Conservation (phyloP, 2,888 invertebrate genomes). For the Proisotoma minuta region DNA sequence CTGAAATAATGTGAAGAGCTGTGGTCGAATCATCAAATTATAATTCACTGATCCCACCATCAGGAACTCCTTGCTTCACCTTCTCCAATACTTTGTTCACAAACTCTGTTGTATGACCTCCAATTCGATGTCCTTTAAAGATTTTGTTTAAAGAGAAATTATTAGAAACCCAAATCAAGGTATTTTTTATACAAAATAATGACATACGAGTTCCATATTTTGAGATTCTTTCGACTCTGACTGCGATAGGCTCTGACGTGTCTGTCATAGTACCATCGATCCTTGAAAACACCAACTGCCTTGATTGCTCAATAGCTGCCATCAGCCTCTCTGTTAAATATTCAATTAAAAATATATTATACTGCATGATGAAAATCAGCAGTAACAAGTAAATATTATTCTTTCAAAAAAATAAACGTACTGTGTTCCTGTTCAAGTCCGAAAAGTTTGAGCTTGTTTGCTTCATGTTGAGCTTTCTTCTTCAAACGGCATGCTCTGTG, state of each 20-base stretch:
- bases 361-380: not conserved
- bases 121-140: slow-evolving; percentile 74
- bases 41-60: slow-evolving; percentile 72
- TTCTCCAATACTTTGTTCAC: slow-evolving; percentile 88
- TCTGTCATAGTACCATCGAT: slow-evolving; percentile 57
- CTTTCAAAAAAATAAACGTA: slow-evolving; percentile 56
- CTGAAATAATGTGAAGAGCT: too few species aligned
- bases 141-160: not conserved
- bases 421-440: slow-evolving; percentile 93
- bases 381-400: not conserved
- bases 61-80: slow-evolving; percentile 71
- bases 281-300: slow-evolving; percentile 67
- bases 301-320: slow-evolving; percentile 70
- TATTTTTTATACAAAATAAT: slow-evolving; percentile 9
- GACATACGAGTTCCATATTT: slow-evolving; percentile 68
- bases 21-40: too few species aligned
- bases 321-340: slow-evolving; percentile 64
- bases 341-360: slow-evolving; percentile 25
- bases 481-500: slow-evolving; percentile 86
- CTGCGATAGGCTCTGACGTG: slow-evolving; percentile 61
- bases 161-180: not conserved
- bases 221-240: slow-evolving; percentile 66
- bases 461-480: slow-evolving; percentile 98
- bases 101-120: slow-evolving; percentile 86
- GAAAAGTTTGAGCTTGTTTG: slow-evolving; percentile 91